phyloP scores from a whole-genome alignment of 2,888 invertebrate genomes.

The Amaurobius ferox region DNA sequence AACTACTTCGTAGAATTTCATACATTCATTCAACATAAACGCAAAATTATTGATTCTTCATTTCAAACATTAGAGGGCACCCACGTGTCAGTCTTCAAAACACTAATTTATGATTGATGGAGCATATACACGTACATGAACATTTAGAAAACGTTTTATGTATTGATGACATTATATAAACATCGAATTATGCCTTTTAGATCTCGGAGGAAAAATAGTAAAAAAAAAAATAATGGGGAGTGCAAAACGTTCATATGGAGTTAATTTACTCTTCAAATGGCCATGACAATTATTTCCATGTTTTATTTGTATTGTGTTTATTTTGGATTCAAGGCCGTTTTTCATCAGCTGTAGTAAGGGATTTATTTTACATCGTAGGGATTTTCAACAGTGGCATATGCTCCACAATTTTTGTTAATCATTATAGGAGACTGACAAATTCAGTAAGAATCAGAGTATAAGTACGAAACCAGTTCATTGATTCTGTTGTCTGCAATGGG shows the following conservation, averaged over 20 bases:
- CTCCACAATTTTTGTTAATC: too few species aligned
- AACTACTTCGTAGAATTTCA: too few species aligned
- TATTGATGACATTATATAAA: background rate
- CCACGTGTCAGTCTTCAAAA: background rate
- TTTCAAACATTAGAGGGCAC: background rate
- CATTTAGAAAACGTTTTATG: background rate
- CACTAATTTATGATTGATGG: background rate
- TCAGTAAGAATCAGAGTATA: too few species aligned
- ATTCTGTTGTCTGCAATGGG: too few species aligned
- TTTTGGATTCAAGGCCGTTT: background rate
- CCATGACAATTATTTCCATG: background rate
- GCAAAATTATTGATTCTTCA: too few species aligned
- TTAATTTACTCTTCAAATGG: background rate
- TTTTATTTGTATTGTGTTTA: background rate
- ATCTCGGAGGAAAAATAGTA: background rate
- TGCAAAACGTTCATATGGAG: background rate
- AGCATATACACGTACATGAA: background rate
- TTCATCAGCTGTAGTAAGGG: too few species aligned
- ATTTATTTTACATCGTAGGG: background rate
- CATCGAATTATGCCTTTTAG: background rate
- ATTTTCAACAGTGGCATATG: background rate
- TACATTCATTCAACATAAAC: too few species aligned
- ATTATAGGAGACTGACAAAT: too few species aligned
- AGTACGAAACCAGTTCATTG: too few species aligned
- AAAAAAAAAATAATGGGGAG: background rate